Evolutionary conservation across 2,797 vertebrate species (phyloP).

Genomic region (Tokudaia tokunoshimensis): DNA sequence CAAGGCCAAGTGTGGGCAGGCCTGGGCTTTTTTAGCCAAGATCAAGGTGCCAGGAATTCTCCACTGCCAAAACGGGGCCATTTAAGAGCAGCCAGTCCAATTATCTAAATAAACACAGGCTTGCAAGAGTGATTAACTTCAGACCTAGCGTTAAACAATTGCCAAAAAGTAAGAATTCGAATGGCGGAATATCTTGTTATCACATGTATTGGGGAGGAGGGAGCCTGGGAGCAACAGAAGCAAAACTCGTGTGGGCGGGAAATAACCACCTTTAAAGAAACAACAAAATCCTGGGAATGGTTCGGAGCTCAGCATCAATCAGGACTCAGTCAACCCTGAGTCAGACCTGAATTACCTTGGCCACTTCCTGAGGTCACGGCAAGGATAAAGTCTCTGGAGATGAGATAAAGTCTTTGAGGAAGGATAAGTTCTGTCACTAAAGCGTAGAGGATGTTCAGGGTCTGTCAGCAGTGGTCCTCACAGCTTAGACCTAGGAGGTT

Average conservation of each 20-base stretch:
- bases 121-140: conserved; percentile 72
- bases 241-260: neutral
- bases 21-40: conserved; percentile 73
- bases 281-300: neutral
- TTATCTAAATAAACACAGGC: conserved; percentile 69
- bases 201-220: conserved; percentile 61
- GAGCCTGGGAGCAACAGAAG: conserved; percentile 18
- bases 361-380: conserved; percentile 57
- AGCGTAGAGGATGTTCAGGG: neutral
- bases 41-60: conserved; percentile 70
- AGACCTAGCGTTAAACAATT: conserved; percentile 65
- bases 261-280: conserved; percentile 38
- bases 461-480: neutral
- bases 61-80: conserved; percentile 69
- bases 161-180: conserved; percentile 77
- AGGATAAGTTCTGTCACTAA: neutral
- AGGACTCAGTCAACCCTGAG: conserved; percentile 50
- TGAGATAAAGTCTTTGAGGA: conserved; percentile 52
- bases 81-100: conserved; percentile 72
- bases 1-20: conserved; percentile 76
- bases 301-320: conserved; percentile 8
- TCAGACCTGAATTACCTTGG: conserved; percentile 56
- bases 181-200: conserved; percentile 61
- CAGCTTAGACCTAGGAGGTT: neutral
- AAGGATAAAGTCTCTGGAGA: conserved; percentile 14